Percentiles rank a stretch among this genome's conserved stretches.
Evolutionary conservation across 2,888 invertebrate species (phyloP).

Genomic region (Limenitis camilla): DNA sequence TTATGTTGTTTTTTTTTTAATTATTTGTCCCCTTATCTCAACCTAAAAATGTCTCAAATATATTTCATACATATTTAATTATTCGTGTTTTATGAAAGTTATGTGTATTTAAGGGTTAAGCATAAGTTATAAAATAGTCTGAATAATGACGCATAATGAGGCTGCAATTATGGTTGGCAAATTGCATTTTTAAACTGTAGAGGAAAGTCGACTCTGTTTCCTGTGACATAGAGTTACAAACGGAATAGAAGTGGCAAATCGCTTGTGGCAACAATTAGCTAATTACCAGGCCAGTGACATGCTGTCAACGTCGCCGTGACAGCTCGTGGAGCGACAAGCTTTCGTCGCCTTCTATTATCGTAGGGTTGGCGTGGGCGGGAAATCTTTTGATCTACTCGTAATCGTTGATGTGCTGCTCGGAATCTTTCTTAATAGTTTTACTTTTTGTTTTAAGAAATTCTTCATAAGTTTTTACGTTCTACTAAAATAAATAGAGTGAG

Average conservation of each 20-base stretch:
- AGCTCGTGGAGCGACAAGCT: constrained; percentile 47
- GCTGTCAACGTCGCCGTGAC: constrained; percentile 43
- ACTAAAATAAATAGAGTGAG: no score
- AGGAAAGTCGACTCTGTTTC: constrained; percentile 2
- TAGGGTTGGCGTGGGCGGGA: constrained; percentile 23
- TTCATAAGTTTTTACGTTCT: no score
- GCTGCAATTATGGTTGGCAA: constrained; percentile 35
- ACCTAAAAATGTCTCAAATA: no score
- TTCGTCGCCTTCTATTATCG: constrained; percentile 52
- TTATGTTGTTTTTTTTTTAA: no score
- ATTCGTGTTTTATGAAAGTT: no score
- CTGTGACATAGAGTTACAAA: constrained; percentile 7
- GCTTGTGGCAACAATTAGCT: constrained; percentile 50
- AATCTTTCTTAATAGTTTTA: not conserved
- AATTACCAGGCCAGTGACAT: constrained; percentile 49
- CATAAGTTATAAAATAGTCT: constrained; percentile 17
- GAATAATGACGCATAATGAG: constrained; percentile 39
- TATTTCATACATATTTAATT: no score
- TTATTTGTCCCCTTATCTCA: no score
- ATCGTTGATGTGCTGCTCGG: constrained; percentile 10
- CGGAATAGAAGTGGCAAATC: constrained; percentile 1
- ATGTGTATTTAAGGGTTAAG: no score
- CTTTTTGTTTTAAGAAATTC: no score
- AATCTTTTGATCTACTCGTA: constrained; percentile 23
- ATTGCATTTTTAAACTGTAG: constrained; percentile 12